Evolutionary conservation across 1,140 invertebrate genomes (phyloP).

Genomic region (Lineus longissimus): DNA sequence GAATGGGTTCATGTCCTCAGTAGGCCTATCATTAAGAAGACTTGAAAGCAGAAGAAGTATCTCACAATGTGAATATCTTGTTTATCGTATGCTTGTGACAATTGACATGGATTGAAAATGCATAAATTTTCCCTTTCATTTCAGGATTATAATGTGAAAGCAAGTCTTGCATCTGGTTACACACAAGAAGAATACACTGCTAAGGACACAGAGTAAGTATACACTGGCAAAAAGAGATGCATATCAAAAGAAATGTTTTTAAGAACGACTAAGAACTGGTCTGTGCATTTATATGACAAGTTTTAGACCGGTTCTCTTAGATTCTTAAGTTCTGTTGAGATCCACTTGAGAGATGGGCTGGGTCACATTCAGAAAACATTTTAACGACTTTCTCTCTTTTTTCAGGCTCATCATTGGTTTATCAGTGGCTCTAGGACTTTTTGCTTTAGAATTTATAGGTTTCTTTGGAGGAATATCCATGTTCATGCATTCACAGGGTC

Average conservation of each 20-base stretch:
- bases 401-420: conserved; percentile 44
- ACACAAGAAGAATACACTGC: conserved; percentile 29
- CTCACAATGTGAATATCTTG: too few relatives aligned
- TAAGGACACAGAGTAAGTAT: conserved; percentile 40
- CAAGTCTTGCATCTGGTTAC: conserved; percentile 34
- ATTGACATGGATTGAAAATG: too few relatives aligned
- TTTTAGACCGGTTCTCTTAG: background rate
- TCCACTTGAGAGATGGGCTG: too few relatives aligned
- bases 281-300: background rate
- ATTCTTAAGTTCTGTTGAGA: too few relatives aligned
- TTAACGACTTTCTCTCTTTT: conserved; percentile 14
- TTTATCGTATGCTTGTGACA: too few relatives aligned
- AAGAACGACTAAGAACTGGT: background rate
- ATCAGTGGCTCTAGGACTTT: conserved; percentile 56
- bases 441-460: conserved; percentile 61
- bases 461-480: conserved; percentile 66
- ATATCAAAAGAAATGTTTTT: background rate
- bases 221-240: background rate
- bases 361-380: background rate
- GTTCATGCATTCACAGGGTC: conserved; percentile 61
- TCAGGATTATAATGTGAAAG: conserved; percentile 39
- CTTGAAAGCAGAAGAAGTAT: too few relatives aligned
- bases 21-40: too few relatives aligned
- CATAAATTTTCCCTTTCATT: conserved; percentile 18
- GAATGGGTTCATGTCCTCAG: too few relatives aligned